These are phyloP conservation scores for Columba guinea DNA, from an alignment of 2,797 vertebrate genomes.

Conservation along the genomic window DNA sequence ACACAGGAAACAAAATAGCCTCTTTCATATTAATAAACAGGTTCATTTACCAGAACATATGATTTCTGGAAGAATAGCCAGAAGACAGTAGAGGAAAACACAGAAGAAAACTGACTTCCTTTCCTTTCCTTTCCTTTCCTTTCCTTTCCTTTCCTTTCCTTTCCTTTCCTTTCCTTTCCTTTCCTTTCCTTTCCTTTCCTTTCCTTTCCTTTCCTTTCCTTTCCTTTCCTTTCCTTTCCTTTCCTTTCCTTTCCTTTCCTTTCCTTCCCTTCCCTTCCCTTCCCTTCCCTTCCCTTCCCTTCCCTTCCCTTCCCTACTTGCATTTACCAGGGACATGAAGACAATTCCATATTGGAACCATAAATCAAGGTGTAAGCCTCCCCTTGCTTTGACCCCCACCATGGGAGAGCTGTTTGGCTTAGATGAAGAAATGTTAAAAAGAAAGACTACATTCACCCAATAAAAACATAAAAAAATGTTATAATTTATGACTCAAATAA, in stretches of 20 bases:
- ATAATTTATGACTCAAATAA: background rate
- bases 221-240: background rate
- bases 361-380: background rate
- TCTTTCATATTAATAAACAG: background rate
- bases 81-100: background rate
- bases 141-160: background rate
- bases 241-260: background rate
- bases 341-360: background rate
- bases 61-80: background rate
- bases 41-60: background rate
- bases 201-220: background rate
- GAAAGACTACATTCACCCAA: background rate
- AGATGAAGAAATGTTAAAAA: background rate
- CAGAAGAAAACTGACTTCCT: background rate
- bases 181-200: background rate
- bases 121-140: background rate
- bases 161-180: background rate
- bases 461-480: background rate
- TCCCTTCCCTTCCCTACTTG: background rate
- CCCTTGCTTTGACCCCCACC: background rate
- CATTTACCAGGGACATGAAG: background rate
- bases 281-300: too few relatives aligned
- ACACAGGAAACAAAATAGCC: background rate
- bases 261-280: background rate
- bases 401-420: background rate